phyloP scores from a whole-genome alignment of 2,888 invertebrate genomes.

The Griposia aprilina region DNA sequence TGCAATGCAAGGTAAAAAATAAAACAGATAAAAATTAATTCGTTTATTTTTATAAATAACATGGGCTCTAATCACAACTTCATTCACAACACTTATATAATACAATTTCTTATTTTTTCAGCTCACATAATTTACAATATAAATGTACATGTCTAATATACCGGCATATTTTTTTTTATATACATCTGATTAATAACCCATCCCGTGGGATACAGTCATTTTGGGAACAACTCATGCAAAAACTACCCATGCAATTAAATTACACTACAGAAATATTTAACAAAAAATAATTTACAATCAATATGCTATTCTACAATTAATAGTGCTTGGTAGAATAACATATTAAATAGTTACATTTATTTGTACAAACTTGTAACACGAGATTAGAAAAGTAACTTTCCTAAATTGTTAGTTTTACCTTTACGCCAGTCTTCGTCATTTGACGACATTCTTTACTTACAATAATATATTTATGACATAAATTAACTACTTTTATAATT shows the following conservation, averaged over 20 bases:
- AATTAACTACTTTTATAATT: constrained; percentile 26
- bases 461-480: constrained; percentile 37
- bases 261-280: constrained; percentile 73
- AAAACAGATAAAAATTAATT: constrained; percentile 83
- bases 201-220: constrained; percentile 63
- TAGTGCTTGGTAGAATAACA: constrained; percentile 71
- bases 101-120: constrained; percentile 60
- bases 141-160: constrained; percentile 55
- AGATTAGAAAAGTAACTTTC: constrained; percentile 31
- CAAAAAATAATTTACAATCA: constrained; percentile 80
- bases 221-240: constrained; percentile 78
- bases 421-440: constrained; percentile 41
- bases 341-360: constrained; percentile 66
- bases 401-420: constrained; percentile 43
- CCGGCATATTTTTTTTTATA: constrained; percentile 26
- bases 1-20: constrained; percentile 76
- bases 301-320: constrained; percentile 71
- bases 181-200: constrained; percentile 47
- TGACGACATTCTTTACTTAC: constrained; percentile 35
- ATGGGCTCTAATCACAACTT: constrained; percentile 83
- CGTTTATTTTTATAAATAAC: constrained; percentile 86
- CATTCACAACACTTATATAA: constrained; percentile 75
- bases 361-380: constrained; percentile 61
- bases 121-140: constrained; percentile 45
- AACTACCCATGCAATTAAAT: constrained; percentile 82